phyloP scores from a whole-genome alignment of 1,140 invertebrate genomes.

The Diorhabda sublineata region DNA sequence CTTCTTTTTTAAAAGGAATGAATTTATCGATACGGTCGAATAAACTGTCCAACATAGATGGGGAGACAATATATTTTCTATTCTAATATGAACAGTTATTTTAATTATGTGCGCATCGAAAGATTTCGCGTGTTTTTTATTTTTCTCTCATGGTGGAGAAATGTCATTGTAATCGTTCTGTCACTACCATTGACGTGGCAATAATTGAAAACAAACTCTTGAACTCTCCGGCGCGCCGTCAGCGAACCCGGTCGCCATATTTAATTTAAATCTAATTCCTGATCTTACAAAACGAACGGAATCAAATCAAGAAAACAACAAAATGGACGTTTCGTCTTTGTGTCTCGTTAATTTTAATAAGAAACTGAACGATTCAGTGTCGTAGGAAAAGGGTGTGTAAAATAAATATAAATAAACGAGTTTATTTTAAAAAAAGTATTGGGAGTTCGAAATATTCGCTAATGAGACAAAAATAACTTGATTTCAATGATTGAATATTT shows the following conservation, averaged over 20 bases:
- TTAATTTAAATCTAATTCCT: conserved; percentile 3
- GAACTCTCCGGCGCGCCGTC: neutral
- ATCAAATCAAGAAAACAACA: conserved; percentile 2
- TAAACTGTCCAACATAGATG: neutral
- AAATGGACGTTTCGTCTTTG: neutral
- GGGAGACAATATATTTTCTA: no score
- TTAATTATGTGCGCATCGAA: no score
- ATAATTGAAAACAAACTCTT: conserved; percentile 3
- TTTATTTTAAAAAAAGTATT: no score
- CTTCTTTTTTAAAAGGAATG: neutral
- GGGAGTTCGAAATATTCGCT: no score
- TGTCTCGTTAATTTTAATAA: conserved; percentile 1
- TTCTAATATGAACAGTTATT: no score
- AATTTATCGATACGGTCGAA: neutral
- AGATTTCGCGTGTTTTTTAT: no score
- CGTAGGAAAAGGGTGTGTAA: neutral
- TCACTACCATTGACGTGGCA: neutral
- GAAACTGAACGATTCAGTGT: neutral
- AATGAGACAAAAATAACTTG: no score
- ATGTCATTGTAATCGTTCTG: neutral
- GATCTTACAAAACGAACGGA: neutral
- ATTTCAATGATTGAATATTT: no score
- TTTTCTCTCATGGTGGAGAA: neutral
- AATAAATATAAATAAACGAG: no score
- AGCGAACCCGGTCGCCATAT: neutral